These are phyloP conservation scores for Eubasilissa regina DNA, from an alignment of 1,140 invertebrate genomes.

Conservation along the genomic window DNA sequence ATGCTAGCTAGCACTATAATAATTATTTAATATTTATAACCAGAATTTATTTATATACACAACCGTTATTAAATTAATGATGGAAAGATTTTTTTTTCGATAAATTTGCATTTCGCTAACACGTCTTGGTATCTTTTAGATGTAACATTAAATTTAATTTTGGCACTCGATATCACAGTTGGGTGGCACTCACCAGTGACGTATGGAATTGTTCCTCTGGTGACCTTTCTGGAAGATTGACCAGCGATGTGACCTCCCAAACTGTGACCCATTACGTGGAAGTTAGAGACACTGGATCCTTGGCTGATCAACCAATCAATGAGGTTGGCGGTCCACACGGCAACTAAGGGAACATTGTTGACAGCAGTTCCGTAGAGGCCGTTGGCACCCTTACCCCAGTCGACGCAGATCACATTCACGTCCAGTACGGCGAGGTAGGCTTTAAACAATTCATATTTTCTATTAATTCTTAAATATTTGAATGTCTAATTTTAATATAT, in stretches of 20 bases:
- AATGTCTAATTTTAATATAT: neutral
- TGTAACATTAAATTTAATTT: too few relatives aligned
- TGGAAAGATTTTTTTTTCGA: too few relatives aligned
- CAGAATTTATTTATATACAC: too few relatives aligned
- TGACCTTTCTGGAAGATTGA: conserved; percentile 43
- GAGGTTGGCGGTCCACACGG: conserved; percentile 70
- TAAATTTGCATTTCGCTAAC: too few relatives aligned
- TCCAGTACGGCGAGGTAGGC: conserved; percentile 68
- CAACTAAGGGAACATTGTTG: conserved; percentile 70
- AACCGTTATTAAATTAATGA: too few relatives aligned
- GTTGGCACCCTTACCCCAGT: conserved; percentile 70
- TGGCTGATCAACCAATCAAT: conserved; percentile 68
- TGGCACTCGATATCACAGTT: too few relatives aligned
- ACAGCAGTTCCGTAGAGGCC: conserved; percentile 70
- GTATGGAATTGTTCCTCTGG: conserved; percentile 54
- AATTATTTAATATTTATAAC: too few relatives aligned
- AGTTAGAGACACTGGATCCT: neutral
- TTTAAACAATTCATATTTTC: conserved; percentile 1
- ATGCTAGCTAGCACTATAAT: too few relatives aligned
- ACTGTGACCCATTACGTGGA: conserved; percentile 45
- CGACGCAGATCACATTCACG: conserved; percentile 74
- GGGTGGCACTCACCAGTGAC: conserved; percentile 57
- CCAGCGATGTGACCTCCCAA: conserved; percentile 59
- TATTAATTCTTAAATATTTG: too few relatives aligned
- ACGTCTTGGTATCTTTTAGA: too few relatives aligned